phyloP scores from a whole-genome alignment of 2,888 invertebrate species.

The Pyrocoelia pectoralis region DNA sequence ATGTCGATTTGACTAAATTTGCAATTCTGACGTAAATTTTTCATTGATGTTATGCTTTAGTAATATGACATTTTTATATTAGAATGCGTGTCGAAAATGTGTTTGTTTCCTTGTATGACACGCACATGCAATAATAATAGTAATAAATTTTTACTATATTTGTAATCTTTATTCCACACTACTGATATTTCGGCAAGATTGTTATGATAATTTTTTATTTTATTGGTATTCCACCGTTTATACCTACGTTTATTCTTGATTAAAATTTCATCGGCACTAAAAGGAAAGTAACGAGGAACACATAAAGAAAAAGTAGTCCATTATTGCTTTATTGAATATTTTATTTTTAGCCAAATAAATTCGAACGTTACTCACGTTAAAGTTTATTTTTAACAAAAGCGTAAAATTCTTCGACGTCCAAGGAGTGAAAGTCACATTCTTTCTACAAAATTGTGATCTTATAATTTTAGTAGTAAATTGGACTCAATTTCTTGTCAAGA shows the following conservation, averaged over 20 bases:
- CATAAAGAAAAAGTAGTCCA: too few relatives aligned
- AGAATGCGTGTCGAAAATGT: slow-evolving; percentile 26
- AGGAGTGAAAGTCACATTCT: slow-evolving; percentile 18
- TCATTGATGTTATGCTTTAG: background rate
- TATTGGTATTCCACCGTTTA: slow-evolving; percentile 21
- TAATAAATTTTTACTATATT: slow-evolving; percentile 33
- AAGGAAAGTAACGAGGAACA: too few relatives aligned
- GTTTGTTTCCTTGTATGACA: slow-evolving; percentile 27
- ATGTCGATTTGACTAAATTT: background rate
- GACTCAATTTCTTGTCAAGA: slow-evolving; percentile 26
- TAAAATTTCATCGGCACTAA: background rate
- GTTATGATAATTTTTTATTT: slow-evolving; percentile 23
- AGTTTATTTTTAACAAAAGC: slow-evolving; percentile 12
- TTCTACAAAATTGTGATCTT: slow-evolving; percentile 17
- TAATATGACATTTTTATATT: background rate
- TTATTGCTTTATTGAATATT: too few relatives aligned
- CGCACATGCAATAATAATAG: slow-evolving; percentile 30
- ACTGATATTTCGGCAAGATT: slow-evolving; percentile 26
- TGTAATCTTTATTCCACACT: slow-evolving; percentile 32
- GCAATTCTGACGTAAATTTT: background rate
- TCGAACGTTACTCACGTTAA: too few relatives aligned
- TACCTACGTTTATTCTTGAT: background rate
- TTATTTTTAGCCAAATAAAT: too few relatives aligned
- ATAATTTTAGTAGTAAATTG: slow-evolving; percentile 26
- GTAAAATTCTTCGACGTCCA: slow-evolving; percentile 20